Evolutionary conservation across 1,140 invertebrate species (phyloP), one percentile per base, ranked within the genome.

Genomic region (Helicoverpa armigera): DNA sequence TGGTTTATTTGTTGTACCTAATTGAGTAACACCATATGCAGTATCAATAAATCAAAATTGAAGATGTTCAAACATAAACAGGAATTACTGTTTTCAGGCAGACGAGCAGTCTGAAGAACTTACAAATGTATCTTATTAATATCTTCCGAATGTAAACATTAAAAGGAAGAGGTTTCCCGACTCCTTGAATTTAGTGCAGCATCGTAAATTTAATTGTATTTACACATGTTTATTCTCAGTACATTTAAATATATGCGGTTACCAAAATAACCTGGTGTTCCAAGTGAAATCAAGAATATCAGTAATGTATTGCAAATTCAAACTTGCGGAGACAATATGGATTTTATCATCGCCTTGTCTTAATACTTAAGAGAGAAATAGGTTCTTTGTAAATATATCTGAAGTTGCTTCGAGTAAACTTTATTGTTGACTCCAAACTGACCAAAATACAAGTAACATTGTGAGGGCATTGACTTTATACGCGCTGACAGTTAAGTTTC

Each of bases 61-160:
- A 43, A 53, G 73, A 85, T 83, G 76, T 61, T 83, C 82, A 29
- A 53, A 79, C 83, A 82, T 82, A 85, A 85, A 83, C 83, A 86
- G 63, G 80, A 75, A 84, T 84, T 85, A 86, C 82, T 29, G 31
- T 58, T 53, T 54, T 16, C 77, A 51, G 58, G 83, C 87, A 86
- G 89, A 89, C 89, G 84, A 79, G 87, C 87, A 81, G 88, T 90
- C 89, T 90, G 88, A 87, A 87, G 82, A 85, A 82, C 82, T 85
- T 83, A 83, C 82, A 87, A 76, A 53, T 76, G 73, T 51, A 63
- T 63, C 18, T 76, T 86, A 86, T 76, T 82, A 69, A 69, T 58
- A 80, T 54, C 65, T 77, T 79, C 74, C 61, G 58, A 76, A 79
- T 23, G 35, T 51, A 51, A 67, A 80, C 61, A 76, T 65, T 29